phyloP scores from a whole-genome alignment of 2,797 vertebrate genomes.

The Capromys pilorides region DNA sequence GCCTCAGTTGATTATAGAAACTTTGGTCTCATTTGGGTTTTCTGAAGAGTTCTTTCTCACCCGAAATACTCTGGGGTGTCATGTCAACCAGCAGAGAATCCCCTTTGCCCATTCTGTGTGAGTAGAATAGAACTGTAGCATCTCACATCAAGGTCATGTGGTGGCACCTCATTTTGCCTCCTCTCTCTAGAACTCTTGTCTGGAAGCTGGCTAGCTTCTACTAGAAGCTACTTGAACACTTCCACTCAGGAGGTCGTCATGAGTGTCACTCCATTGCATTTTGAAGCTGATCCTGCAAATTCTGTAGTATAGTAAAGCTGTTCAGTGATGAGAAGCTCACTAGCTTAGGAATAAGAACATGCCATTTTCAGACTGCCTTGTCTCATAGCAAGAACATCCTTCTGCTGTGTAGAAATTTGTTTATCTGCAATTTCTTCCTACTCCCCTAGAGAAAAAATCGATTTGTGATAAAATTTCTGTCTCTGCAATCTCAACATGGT shows the following conservation, averaged over 20 bases:
- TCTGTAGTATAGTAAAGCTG: not conserved
- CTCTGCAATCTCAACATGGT: not conserved
- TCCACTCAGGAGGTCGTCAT: not conserved
- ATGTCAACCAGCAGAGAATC: not conserved
- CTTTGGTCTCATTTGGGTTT: not conserved
- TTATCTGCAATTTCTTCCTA: slow-evolving; percentile 39
- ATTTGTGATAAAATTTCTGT: slow-evolving; percentile 28
- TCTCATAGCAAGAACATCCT: slow-evolving; percentile 43
- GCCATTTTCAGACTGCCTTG: not conserved
- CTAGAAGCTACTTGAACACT: slow-evolving; percentile 40
- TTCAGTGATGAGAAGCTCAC: slow-evolving; percentile 36
- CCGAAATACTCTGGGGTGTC: not conserved
- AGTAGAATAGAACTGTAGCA: not conserved
- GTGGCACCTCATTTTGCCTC: not conserved
- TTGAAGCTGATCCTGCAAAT: not conserved
- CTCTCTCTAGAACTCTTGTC: slow-evolving; percentile 21
- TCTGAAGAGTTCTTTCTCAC: slow-evolving; percentile 43
- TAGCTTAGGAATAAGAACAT: slow-evolving; percentile 24
- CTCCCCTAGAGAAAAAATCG: slow-evolving; percentile 41
- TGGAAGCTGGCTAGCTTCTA: not conserved
- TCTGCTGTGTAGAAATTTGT: slow-evolving; percentile 50
- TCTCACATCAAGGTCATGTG: slow-evolving; percentile 41
- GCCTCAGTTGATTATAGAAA: not conserved
- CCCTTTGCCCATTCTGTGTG: not conserved
- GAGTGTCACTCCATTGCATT: slow-evolving; percentile 12